phyloP scores from a whole-genome alignment of 2,113 vertebrate species.

The Leucopsar rothschildi region DNA sequence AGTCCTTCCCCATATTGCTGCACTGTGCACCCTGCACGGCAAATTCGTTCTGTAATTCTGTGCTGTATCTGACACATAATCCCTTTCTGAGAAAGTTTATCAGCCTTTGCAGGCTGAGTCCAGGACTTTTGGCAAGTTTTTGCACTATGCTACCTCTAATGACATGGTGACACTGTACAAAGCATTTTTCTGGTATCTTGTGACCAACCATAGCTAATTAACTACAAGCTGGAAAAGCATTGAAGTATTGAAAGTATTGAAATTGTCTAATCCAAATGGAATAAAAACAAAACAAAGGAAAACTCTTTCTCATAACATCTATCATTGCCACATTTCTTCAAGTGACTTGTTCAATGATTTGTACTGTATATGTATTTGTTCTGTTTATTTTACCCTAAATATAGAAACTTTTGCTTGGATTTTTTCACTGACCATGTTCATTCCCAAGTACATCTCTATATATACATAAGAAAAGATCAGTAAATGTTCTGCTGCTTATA shows the following conservation, averaged over 20 bases:
- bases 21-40: background rate
- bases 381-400: background rate
- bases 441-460: background rate
- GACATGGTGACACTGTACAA: background rate
- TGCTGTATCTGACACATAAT: background rate
- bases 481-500: background rate
- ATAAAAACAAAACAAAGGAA: background rate
- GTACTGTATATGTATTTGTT: background rate
- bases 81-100: conserved; percentile 5
- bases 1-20: background rate
- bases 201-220: background rate
- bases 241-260: background rate
- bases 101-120: background rate
- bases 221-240: background rate
- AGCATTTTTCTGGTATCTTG: background rate
- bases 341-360: background rate
- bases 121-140: background rate
- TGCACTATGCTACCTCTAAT: background rate
- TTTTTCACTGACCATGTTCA: background rate
- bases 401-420: background rate
- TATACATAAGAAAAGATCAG: background rate
- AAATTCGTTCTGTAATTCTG: conserved; percentile 17
- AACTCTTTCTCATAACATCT: background rate
- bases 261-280: background rate
- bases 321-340: background rate